Percentiles rank a stretch among this genome's conserved stretches.
Evolutionary conservation across 2,797 vertebrate genomes (phyloP).

Genomic region (Pampus argenteus): DNA sequence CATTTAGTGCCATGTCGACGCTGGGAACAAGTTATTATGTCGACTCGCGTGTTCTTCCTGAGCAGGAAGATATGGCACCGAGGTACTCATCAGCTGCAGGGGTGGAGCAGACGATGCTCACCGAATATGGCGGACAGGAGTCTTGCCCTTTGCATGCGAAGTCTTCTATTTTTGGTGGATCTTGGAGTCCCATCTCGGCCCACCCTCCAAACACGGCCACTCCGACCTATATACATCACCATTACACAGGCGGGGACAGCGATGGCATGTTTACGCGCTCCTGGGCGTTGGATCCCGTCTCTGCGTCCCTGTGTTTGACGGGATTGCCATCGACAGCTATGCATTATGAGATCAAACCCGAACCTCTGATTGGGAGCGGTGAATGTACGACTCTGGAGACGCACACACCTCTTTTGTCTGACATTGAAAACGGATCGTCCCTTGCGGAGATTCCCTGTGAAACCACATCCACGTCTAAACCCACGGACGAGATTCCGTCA

Average conservation of each 20-base stretch:
- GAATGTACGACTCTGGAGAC: slow-evolving; percentile 95
- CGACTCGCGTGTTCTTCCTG: slow-evolving; percentile 92
- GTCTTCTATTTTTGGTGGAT: slow-evolving; percentile 92
- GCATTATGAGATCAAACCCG: slow-evolving; percentile 96
- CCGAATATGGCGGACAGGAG: slow-evolving; percentile 94
- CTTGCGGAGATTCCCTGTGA: slow-evolving; percentile 89
- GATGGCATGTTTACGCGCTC: slow-evolving; percentile 97
- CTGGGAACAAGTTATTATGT: slow-evolving; percentile 94
- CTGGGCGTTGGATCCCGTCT: slow-evolving; percentile 94
- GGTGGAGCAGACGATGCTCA: slow-evolving; percentile 88
- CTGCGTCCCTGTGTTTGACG: slow-evolving; percentile 93
- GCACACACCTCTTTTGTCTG: slow-evolving; percentile 93
- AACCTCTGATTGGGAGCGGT: slow-evolving; percentile 91
- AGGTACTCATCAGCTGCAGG: slow-evolving; percentile 89
- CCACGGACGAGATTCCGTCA: slow-evolving; percentile 86
- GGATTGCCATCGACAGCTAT: slow-evolving; percentile 91
- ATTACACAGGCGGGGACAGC: slow-evolving; percentile 88
- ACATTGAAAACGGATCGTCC: slow-evolving; percentile 90
- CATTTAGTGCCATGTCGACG: slow-evolving; percentile 89
- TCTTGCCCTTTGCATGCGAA: slow-evolving; percentile 94
- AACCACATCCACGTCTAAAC: slow-evolving; percentile 75
- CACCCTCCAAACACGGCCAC: slow-evolving; percentile 86
- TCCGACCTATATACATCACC: slow-evolving; percentile 92
- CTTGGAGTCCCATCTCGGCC: slow-evolving; percentile 92
- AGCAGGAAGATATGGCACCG: slow-evolving; percentile 91